Evolutionary conservation across 2,888 invertebrate genomes (phyloP).

Genomic region (Conops quadrifasciatus): DNA sequence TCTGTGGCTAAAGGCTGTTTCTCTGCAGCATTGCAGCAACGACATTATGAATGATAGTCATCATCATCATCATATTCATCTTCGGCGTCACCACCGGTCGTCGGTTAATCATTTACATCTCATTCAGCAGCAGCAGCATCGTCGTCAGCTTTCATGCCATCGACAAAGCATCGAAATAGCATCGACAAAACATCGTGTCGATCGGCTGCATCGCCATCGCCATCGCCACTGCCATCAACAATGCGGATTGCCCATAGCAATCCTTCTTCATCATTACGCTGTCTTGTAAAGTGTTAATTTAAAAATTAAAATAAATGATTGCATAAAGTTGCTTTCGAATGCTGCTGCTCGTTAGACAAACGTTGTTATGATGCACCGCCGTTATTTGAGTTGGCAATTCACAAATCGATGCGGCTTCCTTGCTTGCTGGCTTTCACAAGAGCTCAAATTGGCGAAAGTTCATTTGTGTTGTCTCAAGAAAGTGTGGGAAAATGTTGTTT

Average conservation of each 20-base stretch:
- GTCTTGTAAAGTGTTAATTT: constrained; percentile 19
- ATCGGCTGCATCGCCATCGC: background rate
- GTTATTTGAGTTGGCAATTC: background rate
- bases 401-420: too few species aligned
- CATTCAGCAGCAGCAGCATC: background rate
- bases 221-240: background rate
- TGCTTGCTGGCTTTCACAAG: background rate
- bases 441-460: background rate
- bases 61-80: too few species aligned
- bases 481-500: too few species aligned
- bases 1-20: too few species aligned
- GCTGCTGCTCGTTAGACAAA: background rate
- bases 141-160: too few species aligned
- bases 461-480: too few species aligned
- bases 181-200: too few species aligned
- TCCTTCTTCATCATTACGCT: background rate
- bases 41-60: too few species aligned
- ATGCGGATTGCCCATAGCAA: constrained; percentile 4
- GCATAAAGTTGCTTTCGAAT: background rate
- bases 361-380: constrained; percentile 2
- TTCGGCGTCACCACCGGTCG: background rate
- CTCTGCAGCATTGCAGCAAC: too few species aligned
- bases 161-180: too few species aligned
- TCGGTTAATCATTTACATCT: background rate
- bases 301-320: constrained; percentile 13